Conservation (phyloP, 2,888 invertebrate species). For the Criorhina ranunculi region DNA sequence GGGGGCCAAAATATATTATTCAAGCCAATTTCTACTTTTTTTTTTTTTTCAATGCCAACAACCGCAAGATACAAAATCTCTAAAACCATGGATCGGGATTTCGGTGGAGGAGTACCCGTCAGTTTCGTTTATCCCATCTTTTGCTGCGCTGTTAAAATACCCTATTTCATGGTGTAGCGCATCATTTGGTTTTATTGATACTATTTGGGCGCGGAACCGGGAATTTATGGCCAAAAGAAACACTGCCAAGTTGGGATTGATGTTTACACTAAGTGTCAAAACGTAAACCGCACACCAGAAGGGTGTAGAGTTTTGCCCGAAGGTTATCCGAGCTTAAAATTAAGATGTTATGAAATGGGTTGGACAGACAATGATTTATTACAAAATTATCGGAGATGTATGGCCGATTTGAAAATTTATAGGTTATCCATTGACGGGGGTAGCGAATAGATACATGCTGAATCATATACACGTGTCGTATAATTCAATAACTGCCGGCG, state of each 20-base stretch:
- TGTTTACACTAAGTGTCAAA: conserved; percentile 63
- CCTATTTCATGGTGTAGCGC: conserved; percentile 68
- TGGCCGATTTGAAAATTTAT: conserved; percentile 40
- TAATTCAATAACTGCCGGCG: background rate
- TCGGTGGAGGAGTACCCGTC: conserved; percentile 7
- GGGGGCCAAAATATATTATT: conserved; percentile 30
- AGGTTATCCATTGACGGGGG: conserved; percentile 4
- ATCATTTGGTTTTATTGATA: conserved; percentile 75
- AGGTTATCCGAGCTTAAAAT: conserved; percentile 58
- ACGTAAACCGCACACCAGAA: conserved; percentile 11
- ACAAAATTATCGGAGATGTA: conserved; percentile 61
- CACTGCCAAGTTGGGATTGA: conserved; percentile 48
- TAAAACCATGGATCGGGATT: conserved; percentile 1
- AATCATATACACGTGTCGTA: conserved; percentile 19
- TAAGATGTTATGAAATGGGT: conserved; percentile 69
- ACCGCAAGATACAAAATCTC: conserved; percentile 37
- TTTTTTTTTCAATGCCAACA: conserved; percentile 3
- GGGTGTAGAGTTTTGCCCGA: conserved; percentile 24
- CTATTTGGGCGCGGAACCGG: conserved; percentile 49
- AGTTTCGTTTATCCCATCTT: conserved; percentile 30
- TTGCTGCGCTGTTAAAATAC: conserved; percentile 51
- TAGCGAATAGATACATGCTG: conserved; percentile 1
- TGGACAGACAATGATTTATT: conserved; percentile 71
- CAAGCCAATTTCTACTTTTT: conserved; percentile 34
- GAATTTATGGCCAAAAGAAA: conserved; percentile 52